phyloP scores from a whole-genome alignment of 2,888 invertebrate genomes.

The Merodon equestris region DNA sequence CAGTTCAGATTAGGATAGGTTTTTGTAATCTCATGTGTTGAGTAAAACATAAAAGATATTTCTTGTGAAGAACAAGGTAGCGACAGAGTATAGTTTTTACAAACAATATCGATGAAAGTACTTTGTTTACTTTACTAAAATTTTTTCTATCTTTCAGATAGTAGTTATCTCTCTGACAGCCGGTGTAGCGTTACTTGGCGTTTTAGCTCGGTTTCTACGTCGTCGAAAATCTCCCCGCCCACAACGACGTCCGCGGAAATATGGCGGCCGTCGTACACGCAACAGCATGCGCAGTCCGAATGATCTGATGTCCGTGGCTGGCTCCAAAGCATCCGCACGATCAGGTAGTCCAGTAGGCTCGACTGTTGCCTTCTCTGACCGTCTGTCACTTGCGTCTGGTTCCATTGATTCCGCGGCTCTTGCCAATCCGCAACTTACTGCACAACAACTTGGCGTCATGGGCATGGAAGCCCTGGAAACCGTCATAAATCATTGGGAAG shows the following conservation, averaged over 20 bases:
- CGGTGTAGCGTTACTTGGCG: conserved; percentile 89
- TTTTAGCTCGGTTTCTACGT: conserved; percentile 89
- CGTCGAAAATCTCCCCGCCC: conserved; percentile 84
- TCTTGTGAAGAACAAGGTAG: too few species aligned
- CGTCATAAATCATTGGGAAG: conserved; percentile 96
- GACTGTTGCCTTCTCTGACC: conserved; percentile 82
- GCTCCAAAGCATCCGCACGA: conserved; percentile 82
- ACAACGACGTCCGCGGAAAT: conserved; percentile 81
- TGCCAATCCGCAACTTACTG: conserved; percentile 83
- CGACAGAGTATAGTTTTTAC: too few species aligned
- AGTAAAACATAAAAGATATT: too few species aligned
- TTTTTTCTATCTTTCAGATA: conserved; percentile 75
- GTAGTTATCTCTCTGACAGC: conserved; percentile 79
- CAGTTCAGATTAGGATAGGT: too few species aligned
- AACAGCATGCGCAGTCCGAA: conserved; percentile 85
- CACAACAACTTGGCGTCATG: conserved; percentile 93
- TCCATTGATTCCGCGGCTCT: conserved; percentile 81
- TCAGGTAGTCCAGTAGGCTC: conserved; percentile 83
- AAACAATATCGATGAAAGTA: neutral
- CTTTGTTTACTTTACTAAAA: neutral
- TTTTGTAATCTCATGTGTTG: too few species aligned
- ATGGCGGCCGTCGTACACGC: conserved; percentile 80
- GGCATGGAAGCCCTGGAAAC: conserved; percentile 96
- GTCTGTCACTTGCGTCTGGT: conserved; percentile 84
- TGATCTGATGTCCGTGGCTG: conserved; percentile 84